These are phyloP conservation scores for Sarotherodon lohbergeri DNA, from an alignment of 2,113 vertebrate genomes.

Conservation along the genomic window DNA sequence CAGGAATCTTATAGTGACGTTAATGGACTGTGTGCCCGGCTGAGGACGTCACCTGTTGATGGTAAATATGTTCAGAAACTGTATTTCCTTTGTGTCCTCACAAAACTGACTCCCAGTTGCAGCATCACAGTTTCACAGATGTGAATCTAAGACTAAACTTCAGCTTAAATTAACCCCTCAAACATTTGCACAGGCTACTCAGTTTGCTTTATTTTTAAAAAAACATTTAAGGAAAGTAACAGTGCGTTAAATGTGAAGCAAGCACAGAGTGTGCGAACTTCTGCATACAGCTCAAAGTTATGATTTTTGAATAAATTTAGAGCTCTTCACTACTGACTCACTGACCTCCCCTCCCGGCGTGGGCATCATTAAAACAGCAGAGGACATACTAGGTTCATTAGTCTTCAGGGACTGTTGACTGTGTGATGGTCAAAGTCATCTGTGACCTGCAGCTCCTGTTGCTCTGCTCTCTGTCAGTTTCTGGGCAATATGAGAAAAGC, in stretches of 20 bases:
- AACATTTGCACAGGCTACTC: neutral
- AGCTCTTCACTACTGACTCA: neutral
- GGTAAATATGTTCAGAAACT: constrained; percentile 69
- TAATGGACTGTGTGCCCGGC: constrained; percentile 85
- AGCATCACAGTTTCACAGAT: neutral
- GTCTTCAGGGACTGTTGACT: neutral
- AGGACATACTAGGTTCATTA: neutral
- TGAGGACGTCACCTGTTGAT: constrained; percentile 89
- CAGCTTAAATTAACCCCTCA: neutral
- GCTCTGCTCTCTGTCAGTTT: neutral
- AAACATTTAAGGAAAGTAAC: neutral
- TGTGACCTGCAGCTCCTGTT: constrained; percentile 6
- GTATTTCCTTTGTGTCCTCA: neutral
- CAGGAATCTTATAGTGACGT: constrained; percentile 86
- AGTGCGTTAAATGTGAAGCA: neutral
- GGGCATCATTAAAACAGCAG: neutral
- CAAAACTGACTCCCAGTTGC: neutral
- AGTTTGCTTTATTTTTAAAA: neutral
- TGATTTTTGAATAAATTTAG: neutral
- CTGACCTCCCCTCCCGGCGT: neutral
- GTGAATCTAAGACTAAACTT: neutral
- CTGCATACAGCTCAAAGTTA: neutral
- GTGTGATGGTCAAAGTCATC: constrained; percentile 24
- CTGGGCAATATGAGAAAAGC: neutral
- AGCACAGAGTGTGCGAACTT: neutral